Evolutionary conservation across 2,888 invertebrate species (phyloP), one percentile per base, ranked within the genome.

Genomic region (Polylopha cassiicola): DNA sequence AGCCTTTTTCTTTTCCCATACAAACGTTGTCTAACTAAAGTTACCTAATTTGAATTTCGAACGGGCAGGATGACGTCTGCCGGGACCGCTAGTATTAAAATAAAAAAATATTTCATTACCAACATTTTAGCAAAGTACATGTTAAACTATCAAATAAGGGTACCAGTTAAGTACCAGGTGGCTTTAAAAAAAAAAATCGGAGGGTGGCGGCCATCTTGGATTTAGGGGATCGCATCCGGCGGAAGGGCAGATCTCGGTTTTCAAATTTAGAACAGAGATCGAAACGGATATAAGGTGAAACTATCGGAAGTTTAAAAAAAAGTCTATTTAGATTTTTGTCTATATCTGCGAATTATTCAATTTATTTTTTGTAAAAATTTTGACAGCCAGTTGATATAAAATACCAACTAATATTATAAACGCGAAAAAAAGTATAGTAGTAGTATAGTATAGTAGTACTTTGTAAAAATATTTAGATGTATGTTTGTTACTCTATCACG

Each of bases 201-300:
- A 59, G 60, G 61, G 65, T 55, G 63, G 57, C 39, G 37, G 64
- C 67, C 63, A 65, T 68, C 59, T 70, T 65, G 51, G 43, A 48
- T 57, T 53, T 37, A 44, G 53, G 58, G 58, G 60, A 53, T 55
- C 37, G 50, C 53, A 50, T 74, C 72, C 73, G 72, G 36, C 70
- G 73, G 74, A 72, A 68, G 66, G 42, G 38, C 45, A 42, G 57
- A 55, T 56, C 54, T 47, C 42, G 41, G 43, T 52, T 54, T 52
- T 47, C 18, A 34, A 26, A 3, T 46, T 46, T 30, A 29, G 42
- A 53, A 47, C 46, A 44, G 44, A 26, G 34, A 39, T 29, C 13
- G 9, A 47, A 43, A 39, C 51, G 55, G 58, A 55, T 48, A 51
- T 52, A 47, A 36, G 33, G 46, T 46, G 45, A 47, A 13, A 18